Base-by-base conservation (phyloP, 2,888 invertebrate species). In the Macrophya alboannulata region DNA sequence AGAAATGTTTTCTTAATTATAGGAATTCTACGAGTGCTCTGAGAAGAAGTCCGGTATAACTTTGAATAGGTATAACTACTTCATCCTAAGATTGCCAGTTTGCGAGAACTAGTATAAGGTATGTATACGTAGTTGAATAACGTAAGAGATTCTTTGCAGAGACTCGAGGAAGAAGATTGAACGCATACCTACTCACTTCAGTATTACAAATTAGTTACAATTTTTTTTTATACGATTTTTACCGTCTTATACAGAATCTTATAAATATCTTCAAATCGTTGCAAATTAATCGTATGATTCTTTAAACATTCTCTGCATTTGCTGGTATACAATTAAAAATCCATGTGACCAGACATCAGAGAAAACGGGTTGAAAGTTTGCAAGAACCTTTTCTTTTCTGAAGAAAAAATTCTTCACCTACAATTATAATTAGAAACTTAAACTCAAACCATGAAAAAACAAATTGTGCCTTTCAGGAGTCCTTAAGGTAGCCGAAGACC, bases 21-120 rank as follows among this genome's bases (percentile, higher is more conserved):
- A 45, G 74, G 25, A 74, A 45, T 74, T 45, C 45, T 74, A 45
- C 45, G 21, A 45, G 43, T 43, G 43, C 21, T 43, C 15, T 17
- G 74, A 17, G 9, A 1, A 31, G 12, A 25, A 43, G 45, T 74
- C 45, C 21, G 48, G 74, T 25, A 48, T 3, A 74, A 77, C 55
- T 51, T 51, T 25, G 25, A 62, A 62, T 48, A 55, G 55, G 45
- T 48, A 77, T 77, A 77, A 51, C 48, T 77, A 77, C 77, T 77
- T 55, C 48, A 77, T 48, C 17, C 17, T 55, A 31, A 31, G 77
- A 77, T 51, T 77, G 77, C 77, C 8, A 77, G 77, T 55, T 77
- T 77, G 48, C 15, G 31, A 76, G 21, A 68, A 68, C 31, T 68
- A 37, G 68, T 68, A 15, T 1, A 3, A 48, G 9, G 10, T 15